Percentiles rank a stretch among this genome's conserved stretches.
Conservation (phyloP, 2,888 invertebrate species). For the Ormyrus rosae region DNA sequence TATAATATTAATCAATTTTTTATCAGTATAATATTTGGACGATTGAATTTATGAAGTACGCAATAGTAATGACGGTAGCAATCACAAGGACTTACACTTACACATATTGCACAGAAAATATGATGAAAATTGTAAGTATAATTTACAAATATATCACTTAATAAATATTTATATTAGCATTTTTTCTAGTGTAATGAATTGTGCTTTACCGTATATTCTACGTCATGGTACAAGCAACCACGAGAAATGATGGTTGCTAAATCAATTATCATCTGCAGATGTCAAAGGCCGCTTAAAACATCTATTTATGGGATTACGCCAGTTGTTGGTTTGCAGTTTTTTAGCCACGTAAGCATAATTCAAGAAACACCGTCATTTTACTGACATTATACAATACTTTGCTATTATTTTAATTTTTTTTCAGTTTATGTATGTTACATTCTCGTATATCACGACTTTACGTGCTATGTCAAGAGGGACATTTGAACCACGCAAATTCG, state of each 20-base stretch:
- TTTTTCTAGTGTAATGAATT: no score
- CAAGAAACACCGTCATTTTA: background rate
- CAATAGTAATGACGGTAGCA: background rate
- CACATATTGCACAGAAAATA: background rate
- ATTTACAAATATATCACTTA: no score
- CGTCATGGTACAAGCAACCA: conserved; percentile 1
- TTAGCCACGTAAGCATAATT: conserved; percentile 13
- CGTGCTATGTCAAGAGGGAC: background rate
- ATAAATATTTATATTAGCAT: no score
- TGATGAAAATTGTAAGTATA: no score
- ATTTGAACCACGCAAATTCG: no score
- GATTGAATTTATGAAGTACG: background rate
- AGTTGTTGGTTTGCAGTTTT: conserved; percentile 3
- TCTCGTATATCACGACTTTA: conserved; percentile 13
- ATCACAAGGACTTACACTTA: background rate
- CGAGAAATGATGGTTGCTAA: conserved; percentile 10
- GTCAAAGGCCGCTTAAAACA: conserved; percentile 22
- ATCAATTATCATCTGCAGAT: conserved; percentile 6
- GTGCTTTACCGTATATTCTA: background rate
- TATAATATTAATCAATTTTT: no score
- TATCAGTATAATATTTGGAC: background rate
- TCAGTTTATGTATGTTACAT: conserved; percentile 13
- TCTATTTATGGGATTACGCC: background rate
- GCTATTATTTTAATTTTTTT: background rate
- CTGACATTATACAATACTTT: background rate